Evolutionary conservation across 2,113 vertebrate genomes (phyloP).

Genomic region (Romanogobio albipinnatus): DNA sequence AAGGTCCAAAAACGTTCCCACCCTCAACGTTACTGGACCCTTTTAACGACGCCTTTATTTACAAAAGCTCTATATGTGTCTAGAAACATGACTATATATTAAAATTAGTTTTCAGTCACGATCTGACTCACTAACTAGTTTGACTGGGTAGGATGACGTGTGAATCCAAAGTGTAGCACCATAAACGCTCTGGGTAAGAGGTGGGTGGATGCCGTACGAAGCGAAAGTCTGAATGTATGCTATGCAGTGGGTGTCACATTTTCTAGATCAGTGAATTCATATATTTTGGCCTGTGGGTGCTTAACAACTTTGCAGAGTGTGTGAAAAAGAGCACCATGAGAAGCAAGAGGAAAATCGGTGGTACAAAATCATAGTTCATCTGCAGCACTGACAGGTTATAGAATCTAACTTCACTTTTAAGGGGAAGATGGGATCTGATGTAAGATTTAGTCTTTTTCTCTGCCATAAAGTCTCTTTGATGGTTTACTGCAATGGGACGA

Average conservation of each 20-base stretch:
- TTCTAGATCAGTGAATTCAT: background rate
- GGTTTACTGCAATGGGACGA: background rate
- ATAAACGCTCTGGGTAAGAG: background rate
- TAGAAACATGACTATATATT: background rate
- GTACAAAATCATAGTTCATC: background rate
- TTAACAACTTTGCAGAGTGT: background rate
- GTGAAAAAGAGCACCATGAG: background rate
- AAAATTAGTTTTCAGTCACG: background rate
- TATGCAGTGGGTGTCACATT: background rate
- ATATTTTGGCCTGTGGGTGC: background rate
- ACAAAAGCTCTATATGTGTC: background rate
- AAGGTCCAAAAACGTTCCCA: background rate
- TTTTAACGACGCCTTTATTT: background rate
- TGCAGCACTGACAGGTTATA: constrained; percentile 15
- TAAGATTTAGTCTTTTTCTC: constrained; percentile 1
- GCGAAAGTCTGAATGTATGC: background rate
- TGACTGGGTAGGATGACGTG: background rate
- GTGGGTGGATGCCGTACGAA: constrained; percentile 3
- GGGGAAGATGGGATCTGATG: background rate
- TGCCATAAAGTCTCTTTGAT: background rate
- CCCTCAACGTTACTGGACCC: background rate
- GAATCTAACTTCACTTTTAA: background rate
- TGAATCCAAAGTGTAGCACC: background rate
- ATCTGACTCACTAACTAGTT: constrained; percentile 8
- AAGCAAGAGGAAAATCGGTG: background rate